Evolutionary conservation across 1,140 invertebrate genomes (phyloP).

Genomic region (Eriocheir sinensis): DNA sequence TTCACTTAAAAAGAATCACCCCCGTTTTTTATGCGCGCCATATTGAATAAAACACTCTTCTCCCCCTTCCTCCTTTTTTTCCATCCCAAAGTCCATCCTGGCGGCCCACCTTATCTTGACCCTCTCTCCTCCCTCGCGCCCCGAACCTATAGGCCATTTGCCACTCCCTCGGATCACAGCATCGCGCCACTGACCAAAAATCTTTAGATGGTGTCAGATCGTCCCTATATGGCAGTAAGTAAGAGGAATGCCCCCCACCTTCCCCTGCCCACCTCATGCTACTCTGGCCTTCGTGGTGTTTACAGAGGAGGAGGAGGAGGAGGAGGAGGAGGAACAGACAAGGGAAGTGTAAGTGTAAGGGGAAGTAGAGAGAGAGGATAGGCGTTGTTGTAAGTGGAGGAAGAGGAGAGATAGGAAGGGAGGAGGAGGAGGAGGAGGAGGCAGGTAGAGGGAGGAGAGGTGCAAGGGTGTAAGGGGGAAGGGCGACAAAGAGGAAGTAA

Average conservation of each 20-base stretch:
- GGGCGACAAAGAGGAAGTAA: neutral
- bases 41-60: no score
- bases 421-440: neutral
- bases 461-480: neutral
- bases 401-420: neutral
- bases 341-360: neutral
- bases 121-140: neutral
- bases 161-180: neutral
- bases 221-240: slow-evolving; percentile 23
- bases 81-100: neutral
- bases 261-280: neutral
- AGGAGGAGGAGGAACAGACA: neutral
- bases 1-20: no score
- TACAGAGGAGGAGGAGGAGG: neutral
- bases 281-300: neutral
- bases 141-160: no score
- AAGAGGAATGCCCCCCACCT: neutral
- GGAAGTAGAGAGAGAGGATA: neutral
- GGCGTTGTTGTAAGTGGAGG: neutral
- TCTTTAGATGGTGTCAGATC: slow-evolving; percentile 24
- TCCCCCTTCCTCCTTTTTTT: neutral
- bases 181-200: neutral
- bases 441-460: neutral
- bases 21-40: no score
- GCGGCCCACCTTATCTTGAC: neutral